Conservation (phyloP, 53 echinoderm and acorn worm genomes). For the Luidia sarsii region DNA sequence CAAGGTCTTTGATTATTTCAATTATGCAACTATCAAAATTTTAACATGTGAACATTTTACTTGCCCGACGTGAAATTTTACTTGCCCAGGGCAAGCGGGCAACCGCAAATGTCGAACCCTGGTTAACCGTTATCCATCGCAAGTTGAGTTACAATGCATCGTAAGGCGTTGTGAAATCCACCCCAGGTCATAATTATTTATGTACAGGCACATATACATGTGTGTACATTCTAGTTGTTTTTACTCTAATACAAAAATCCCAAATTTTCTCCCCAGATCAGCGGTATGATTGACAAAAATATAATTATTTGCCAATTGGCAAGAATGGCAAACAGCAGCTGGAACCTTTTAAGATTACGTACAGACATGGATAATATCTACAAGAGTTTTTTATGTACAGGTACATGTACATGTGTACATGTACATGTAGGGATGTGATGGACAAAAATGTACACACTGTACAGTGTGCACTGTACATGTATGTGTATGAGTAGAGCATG, state of each 20-base stretch:
- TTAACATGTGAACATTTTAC: no score
- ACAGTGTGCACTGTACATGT: not conserved
- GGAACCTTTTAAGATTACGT: not conserved
- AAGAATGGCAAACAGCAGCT: not conserved
- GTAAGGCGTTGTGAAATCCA: no score
- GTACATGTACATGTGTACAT: not conserved
- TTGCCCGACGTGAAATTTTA: no score
- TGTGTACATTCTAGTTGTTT: not conserved
- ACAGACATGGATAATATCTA: not conserved
- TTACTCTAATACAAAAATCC: not conserved
- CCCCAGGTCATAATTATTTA: no score
- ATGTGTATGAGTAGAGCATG: not conserved
- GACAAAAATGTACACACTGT: not conserved
- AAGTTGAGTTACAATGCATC: no score
- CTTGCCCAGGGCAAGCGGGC: no score
- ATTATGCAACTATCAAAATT: no score
- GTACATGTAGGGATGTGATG: not conserved
- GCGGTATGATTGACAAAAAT: not conserved
- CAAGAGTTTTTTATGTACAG: not conserved
- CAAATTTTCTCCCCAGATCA: not conserved
- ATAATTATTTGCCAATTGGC: not conserved
- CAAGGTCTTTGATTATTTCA: no score
- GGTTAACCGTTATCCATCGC: no score
- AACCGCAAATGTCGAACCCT: no score
- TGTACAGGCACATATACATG: no score